Evolutionary conservation across 2,797 vertebrate species (phyloP).

Genomic region (Poecile montanus): DNA sequence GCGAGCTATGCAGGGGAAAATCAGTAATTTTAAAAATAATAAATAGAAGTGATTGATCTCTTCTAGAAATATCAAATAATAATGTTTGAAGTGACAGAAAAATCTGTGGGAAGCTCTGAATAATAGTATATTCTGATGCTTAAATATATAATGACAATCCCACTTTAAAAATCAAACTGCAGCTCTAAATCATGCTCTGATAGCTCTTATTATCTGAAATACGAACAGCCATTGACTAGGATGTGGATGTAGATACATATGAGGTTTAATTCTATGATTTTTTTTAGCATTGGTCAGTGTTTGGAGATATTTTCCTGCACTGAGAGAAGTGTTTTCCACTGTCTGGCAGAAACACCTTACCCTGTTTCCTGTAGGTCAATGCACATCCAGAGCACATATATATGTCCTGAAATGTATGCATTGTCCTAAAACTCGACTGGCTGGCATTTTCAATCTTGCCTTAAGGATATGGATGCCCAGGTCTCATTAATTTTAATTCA

Average conservation of each 20-base stretch:
- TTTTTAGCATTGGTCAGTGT: neutral
- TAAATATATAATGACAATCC: constrained; percentile 39
- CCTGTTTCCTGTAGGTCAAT: neutral
- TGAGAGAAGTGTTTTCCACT: neutral
- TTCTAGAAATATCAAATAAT: constrained; percentile 23
- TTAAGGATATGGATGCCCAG: constrained; percentile 51
- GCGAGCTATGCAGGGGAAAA: neutral
- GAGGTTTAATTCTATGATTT: neutral
- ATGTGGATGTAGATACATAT: neutral
- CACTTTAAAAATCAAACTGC: constrained; percentile 48
- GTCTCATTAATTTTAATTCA: constrained; percentile 60
- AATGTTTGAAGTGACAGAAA: constrained; percentile 7
- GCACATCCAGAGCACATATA: neutral
- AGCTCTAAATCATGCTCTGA: constrained; percentile 43
- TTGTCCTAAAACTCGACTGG: neutral
- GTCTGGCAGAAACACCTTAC: neutral
- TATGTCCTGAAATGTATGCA: neutral
- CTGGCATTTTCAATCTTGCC: constrained; percentile 14
- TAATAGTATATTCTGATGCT: constrained; percentile 10
- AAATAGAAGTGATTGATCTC: neutral
- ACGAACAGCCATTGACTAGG: neutral
- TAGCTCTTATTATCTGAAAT: constrained; percentile 17
- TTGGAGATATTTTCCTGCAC: neutral
- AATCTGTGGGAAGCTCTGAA: constrained; percentile 34
- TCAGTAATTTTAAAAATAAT: neutral